Conservation (phyloP, 1,140 invertebrate species). For the Cylas formicarius region DNA sequence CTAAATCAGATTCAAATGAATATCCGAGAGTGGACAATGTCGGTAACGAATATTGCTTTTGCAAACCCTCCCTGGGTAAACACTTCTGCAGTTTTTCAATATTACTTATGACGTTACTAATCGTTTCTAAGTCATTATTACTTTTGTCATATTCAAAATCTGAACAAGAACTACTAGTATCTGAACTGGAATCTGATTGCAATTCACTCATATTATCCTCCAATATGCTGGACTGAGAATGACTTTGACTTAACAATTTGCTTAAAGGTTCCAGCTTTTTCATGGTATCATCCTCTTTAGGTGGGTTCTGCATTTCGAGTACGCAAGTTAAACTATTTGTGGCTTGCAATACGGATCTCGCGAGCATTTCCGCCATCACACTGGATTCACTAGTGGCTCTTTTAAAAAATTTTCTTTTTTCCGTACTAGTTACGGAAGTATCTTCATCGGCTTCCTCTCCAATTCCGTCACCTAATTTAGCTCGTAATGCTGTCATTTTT, state of each 20-base stretch:
- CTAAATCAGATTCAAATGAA: conserved; percentile 13
- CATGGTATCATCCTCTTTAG: conserved; percentile 28
- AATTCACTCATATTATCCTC: conserved; percentile 14
- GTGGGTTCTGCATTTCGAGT: conserved; percentile 25
- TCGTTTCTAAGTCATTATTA: conserved; percentile 34
- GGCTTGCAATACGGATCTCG: conserved; percentile 52
- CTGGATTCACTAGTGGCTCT: conserved; percentile 51
- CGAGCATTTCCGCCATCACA: conserved; percentile 56
- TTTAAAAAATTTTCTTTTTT: conserved; percentile 43
- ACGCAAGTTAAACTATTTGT: conserved; percentile 50
- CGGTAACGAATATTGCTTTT: conserved; percentile 28
- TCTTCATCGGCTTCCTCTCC: conserved; percentile 39
- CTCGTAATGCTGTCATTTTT: conserved; percentile 45
- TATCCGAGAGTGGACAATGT: conserved; percentile 19
- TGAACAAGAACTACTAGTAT: conserved; percentile 31
- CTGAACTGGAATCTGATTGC: conserved; percentile 20
- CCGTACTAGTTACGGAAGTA: not conserved
- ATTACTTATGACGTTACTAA: conserved; percentile 49
- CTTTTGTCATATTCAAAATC: conserved; percentile 17
- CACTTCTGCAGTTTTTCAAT: conserved; percentile 35
- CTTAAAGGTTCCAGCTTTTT: conserved; percentile 20
- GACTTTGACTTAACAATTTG: conserved; percentile 19
- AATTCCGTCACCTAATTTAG: conserved; percentile 40
- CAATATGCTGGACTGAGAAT: conserved; percentile 14
- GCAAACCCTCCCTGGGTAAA: conserved; percentile 11